Base-by-base conservation (phyloP, 2,888 invertebrate genomes). In the Sepiola atlantica region DNA sequence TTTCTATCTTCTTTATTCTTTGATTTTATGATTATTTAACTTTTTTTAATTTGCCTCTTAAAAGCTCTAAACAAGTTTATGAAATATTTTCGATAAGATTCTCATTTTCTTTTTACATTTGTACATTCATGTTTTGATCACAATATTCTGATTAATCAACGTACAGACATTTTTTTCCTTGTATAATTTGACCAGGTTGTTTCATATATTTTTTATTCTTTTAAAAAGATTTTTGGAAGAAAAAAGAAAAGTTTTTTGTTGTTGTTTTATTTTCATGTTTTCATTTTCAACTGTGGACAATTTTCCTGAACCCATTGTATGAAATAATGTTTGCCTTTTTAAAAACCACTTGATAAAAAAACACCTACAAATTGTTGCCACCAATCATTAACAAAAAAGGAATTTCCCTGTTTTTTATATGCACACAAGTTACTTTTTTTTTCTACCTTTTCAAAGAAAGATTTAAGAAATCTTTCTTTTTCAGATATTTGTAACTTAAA, bases 281-380 rank as follows among this genome's bases (percentile, higher is more conserved):
- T n/a, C 77, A 77, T 77, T 77, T 32, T n/a, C 77, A n/a, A n/a
- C 77, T 77, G 77, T 14, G n/a, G 77, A 77, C 77, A 32, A 16
- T 77, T 77, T n/a, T n/a, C n/a, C n/a, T 77, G 77, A 77, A n/a
- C 32, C 16, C n/a, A 16, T 77, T 77, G 77, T n/a, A 77, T n/a
- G 14, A 77, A 77, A 77, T 77, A n/a, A n/a, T 77, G 77, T 77
- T 77, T 77, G 77, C 77, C 77, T 77, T 77, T 77, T 77, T 77
- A 14, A 55, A 16, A 8, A 21, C 77, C n/a, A 14, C 16, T 77
- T 77, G 28, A 32, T 12, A 77, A n/a, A 77, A 77, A n/a, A 77
- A 77, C 12, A 28, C 28, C 77, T 77, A 28, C 12, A 77, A 12
- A 28, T 77, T 77, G n/a, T 77, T 77, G n/a, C 77, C n/a, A 77